Evolutionary conservation across 2,113 vertebrate species (phyloP).

Genomic region (Zootoca vivipara): DNA sequence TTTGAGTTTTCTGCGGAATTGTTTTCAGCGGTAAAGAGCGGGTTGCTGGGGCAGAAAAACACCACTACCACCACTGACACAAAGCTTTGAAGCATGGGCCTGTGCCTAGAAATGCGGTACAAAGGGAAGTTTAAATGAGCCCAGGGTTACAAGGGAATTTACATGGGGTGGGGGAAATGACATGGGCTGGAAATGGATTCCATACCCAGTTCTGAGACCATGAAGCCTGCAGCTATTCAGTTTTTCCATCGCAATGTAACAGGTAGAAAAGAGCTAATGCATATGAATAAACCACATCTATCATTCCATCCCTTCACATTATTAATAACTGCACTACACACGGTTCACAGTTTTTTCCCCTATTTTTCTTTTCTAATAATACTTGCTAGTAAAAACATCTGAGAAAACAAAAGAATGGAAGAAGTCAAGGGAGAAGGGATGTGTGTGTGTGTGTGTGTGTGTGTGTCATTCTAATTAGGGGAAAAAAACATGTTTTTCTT

Average conservation of each 20-base stretch:
- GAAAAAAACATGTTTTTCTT: accelerated
- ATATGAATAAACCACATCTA: background rate
- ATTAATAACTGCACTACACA: background rate
- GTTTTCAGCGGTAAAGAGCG: no score
- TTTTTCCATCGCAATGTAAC: background rate
- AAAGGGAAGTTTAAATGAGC: no score
- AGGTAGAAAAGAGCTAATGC: background rate
- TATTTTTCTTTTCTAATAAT: background rate
- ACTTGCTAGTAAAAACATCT: background rate
- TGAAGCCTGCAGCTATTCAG: background rate
- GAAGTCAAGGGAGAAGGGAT: background rate
- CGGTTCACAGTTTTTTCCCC: background rate
- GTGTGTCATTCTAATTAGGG: background rate
- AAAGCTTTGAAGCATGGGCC: no score
- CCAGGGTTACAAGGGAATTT: no score
- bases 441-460: background rate
- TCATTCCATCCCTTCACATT: background rate
- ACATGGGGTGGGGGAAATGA: no score
- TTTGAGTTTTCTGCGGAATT: no score
- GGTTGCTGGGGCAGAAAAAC: no score
- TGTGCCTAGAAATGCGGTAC: no score
- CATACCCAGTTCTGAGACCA: background rate
- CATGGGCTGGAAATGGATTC: background rate
- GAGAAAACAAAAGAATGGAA: background rate
- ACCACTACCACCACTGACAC: no score